Percentiles rank a stretch among this genome's conserved stretches.
These are phyloP conservation scores for Sesia apiformis DNA, from an alignment of 2,888 invertebrate genomes.

Conservation along the genomic window DNA sequence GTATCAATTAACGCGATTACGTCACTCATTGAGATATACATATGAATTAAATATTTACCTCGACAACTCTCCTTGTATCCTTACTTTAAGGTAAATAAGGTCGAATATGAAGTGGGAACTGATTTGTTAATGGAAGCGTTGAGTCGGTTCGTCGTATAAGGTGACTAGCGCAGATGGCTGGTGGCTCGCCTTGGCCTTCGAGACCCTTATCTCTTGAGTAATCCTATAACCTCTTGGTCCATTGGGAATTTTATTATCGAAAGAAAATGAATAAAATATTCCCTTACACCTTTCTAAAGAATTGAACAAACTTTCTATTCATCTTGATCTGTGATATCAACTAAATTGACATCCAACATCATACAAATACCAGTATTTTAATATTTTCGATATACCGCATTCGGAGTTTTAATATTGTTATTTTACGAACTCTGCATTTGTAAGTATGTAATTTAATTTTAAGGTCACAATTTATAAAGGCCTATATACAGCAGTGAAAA, in stretches of 20 bases:
- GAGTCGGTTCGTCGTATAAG: background rate
- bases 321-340: too few species aligned
- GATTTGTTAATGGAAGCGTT: background rate
- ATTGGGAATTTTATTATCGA: background rate
- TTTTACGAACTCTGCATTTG: too few species aligned
- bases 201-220: slow-evolving; percentile 13
- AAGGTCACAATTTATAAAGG: too few species aligned
- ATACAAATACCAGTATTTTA: too few species aligned
- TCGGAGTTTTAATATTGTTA: too few species aligned
- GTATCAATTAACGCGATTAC: slow-evolving; percentile 5
- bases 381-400: too few species aligned
- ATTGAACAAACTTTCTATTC: too few species aligned
- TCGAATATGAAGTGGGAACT: background rate
- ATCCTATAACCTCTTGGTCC: background rate
- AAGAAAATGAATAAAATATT: too few species aligned
- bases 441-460: too few species aligned
- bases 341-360: too few species aligned
- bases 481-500: too few species aligned
- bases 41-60: slow-evolving; percentile 1
- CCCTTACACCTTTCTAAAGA: too few species aligned
- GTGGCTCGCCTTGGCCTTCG: slow-evolving; percentile 49
- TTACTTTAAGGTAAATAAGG: background rate
- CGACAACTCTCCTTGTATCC: background rate
- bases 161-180: slow-evolving; percentile 42
- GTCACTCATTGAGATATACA: slow-evolving; percentile 4